Evolutionary conservation across 2,797 vertebrate genomes (phyloP), one percentile per base, ranked within the genome.

Genomic region (Karalla daura): DNA sequence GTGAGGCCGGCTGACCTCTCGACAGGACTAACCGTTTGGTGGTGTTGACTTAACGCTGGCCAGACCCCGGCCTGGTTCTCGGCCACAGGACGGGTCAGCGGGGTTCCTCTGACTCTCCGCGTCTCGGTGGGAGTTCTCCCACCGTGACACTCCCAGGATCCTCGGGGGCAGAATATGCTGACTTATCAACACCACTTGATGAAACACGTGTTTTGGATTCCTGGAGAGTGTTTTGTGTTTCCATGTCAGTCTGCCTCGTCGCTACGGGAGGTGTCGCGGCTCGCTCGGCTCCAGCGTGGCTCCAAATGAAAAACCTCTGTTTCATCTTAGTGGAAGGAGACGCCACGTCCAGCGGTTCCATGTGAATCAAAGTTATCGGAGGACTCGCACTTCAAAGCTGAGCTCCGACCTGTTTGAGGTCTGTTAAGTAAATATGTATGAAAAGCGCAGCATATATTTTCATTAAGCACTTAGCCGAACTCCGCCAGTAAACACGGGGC

Each of bases 121-220:
- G 39, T 18, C 72, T 51, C 77, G 73, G 81, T 58, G 63, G 77
- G 87, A 69, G 81, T 76, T 72, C 76, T 83, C 65, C 24, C 43
- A 87, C 76, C 74, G 63, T 12, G 68, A 86, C 72, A 76, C 81
- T 80, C 68, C 56, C 52, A 70, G 79, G 78, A 72, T 80, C 61
- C 49, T 81, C 68, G 11, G 81, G 56, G 70, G 67, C 74, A 61
- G 74, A 86, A 85, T 75, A 76, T 77, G 73, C 81, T 84, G 84
- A 86, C 72, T 83, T 87, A 84, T 88, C 89, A 89, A 77, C 82
- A 75, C 83, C 77, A 70, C 78, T 88, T 86, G 80, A 90, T 83
- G 80, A 88, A 86, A 85, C 81, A 67, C 51, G 58, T 78, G 68
- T 78, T 86, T 87, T 62, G 55, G 78, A 88, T 88, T 85, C 81